phyloP scores from a whole-genome alignment of 2,888 invertebrate genomes.

The Unio delphinus region DNA sequence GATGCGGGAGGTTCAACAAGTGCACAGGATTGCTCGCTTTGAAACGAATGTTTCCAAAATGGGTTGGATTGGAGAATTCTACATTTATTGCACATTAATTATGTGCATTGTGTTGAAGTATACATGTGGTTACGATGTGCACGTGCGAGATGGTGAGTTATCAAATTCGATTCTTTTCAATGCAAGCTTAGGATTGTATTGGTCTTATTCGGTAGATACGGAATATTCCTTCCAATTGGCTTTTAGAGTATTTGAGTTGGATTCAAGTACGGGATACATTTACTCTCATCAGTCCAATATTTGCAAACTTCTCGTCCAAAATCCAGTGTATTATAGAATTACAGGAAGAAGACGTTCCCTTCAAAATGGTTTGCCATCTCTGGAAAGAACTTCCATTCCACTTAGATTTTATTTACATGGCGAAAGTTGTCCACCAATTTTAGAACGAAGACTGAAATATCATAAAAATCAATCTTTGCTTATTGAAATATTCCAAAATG shows the following conservation, averaged over 20 bases:
- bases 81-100: slow-evolving; percentile 9
- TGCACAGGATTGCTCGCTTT: too few species aligned
- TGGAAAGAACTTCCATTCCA: slow-evolving; percentile 12
- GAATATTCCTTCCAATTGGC: slow-evolving; percentile 17
- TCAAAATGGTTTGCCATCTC: slow-evolving; percentile 1
- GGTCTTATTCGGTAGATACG: slow-evolving; percentile 58
- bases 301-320: slow-evolving; percentile 30
- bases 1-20: too few species aligned
- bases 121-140: slow-evolving; percentile 27
- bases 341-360: slow-evolving; percentile 27
- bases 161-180: slow-evolving; percentile 45
- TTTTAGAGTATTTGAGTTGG: slow-evolving; percentile 31
- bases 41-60: slow-evolving; percentile 4
- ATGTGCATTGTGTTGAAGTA: slow-evolving; percentile 3
- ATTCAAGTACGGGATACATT: slow-evolving; percentile 43
- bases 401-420: background rate
- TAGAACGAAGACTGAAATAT: too few species aligned
- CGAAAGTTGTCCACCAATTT: too few species aligned
- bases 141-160: slow-evolving; percentile 20
- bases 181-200: slow-evolving; percentile 73
- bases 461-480: too few species aligned
- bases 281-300: slow-evolving; percentile 29
- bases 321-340: slow-evolving; percentile 40
- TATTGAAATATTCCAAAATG: too few species aligned
- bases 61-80: slow-evolving; percentile 13